phyloP scores from a whole-genome alignment of 2,113 vertebrate genomes.

The Microcebus griseorufus region DNA sequence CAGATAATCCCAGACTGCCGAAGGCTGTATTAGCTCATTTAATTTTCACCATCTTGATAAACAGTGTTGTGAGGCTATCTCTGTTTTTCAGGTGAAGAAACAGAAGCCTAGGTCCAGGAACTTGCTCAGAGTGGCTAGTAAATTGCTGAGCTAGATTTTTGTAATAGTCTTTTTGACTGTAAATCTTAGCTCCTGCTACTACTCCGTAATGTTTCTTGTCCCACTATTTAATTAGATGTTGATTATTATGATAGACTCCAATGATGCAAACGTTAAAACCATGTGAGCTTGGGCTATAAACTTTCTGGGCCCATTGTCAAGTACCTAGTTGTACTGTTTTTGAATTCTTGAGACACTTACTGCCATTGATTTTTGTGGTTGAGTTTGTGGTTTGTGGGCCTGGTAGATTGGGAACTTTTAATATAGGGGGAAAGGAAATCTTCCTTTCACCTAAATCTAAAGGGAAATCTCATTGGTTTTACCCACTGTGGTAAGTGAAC shows the following conservation, averaged over 20 bases:
- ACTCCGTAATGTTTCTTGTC: background rate
- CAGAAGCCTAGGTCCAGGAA: background rate
- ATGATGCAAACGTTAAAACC: background rate
- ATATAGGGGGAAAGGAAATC: constrained; percentile 39
- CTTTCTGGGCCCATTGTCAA: background rate
- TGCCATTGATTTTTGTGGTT: constrained; percentile 53
- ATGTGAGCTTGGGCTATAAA: background rate
- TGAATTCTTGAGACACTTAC: background rate
- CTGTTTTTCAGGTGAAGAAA: constrained; percentile 32
- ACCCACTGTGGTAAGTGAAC: background rate
- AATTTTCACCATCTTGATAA: background rate
- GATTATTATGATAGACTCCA: background rate
- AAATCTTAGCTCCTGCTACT: background rate
- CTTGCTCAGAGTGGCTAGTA: background rate
- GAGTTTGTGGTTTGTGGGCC: constrained; percentile 43
- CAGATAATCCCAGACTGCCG: background rate
- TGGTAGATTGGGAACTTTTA: background rate
- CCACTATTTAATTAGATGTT: background rate
- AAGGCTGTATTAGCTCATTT: background rate
- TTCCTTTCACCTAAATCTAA: constrained; percentile 11
- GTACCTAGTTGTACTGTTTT: background rate
- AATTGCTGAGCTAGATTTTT: background rate
- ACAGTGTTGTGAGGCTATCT: background rate
- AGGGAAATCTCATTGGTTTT: constrained; percentile 34
- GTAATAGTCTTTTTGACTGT: background rate